Evolutionary conservation across 1,140 invertebrate genomes (phyloP).

Genomic region (Hycleus phaleratus): DNA sequence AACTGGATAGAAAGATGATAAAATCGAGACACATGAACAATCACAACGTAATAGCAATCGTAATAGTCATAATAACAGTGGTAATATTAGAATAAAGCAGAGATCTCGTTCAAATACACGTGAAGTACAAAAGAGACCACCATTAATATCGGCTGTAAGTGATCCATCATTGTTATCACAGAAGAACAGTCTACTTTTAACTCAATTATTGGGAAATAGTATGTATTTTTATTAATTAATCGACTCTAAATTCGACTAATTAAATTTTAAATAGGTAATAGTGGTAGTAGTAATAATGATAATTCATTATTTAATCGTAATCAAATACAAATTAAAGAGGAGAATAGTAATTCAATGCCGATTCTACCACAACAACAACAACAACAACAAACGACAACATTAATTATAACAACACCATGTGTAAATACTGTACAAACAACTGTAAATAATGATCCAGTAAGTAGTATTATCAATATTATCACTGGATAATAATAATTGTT

Average conservation of each 20-base stretch:
- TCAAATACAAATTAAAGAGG: conserved; percentile 31
- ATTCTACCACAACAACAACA: conserved; percentile 27
- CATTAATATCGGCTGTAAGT: conserved; percentile 49
- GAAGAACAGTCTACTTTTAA: conserved; percentile 51
- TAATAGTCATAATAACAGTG: neutral
- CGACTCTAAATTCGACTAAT: neutral
- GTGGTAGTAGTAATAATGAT: neutral
- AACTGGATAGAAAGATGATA: no score
- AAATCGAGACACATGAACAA: neutral
- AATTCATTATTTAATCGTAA: neutral
- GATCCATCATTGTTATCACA: conserved; percentile 47
- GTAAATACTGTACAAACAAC: conserved; percentile 36
- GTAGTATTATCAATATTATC: no score
- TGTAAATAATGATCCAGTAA: conserved; percentile 26
- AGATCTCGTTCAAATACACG: conserved; percentile 37
- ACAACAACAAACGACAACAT: conserved; percentile 26
- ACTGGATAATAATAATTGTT: conserved; percentile 8
- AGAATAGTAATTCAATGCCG: conserved; percentile 23
- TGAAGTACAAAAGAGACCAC: conserved; percentile 40
- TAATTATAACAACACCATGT: conserved; percentile 41
- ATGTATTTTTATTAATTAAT: conserved; percentile 4
- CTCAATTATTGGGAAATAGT: conserved; percentile 52
- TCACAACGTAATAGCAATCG: neutral
- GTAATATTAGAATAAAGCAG: conserved; percentile 8
- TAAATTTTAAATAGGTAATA: neutral